A percentile compares a stretch with the other conserved stretches of the same genome.
Conservation (phyloP, 2,888 invertebrate genomes). For the Onchidella celtica region DNA sequence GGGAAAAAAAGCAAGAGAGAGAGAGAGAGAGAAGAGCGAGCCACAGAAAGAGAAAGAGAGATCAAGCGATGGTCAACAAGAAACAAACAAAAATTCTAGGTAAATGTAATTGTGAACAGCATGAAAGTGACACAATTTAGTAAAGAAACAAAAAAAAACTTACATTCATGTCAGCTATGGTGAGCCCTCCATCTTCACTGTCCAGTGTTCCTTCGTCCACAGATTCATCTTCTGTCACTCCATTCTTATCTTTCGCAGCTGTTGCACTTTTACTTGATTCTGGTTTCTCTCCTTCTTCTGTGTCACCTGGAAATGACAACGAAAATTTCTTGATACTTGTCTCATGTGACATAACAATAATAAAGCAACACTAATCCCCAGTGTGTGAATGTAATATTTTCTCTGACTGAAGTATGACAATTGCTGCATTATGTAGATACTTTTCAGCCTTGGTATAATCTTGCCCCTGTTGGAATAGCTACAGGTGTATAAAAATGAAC, state of each 20-base stretch:
- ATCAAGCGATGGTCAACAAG: not conserved
- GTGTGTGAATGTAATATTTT: too few relatives aligned
- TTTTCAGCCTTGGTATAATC: too few relatives aligned
- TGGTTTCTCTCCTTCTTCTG: conserved; percentile 24
- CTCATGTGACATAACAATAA: too few relatives aligned
- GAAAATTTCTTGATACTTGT: too few relatives aligned
- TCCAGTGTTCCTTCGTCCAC: conserved; percentile 33
- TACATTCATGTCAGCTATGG: conserved; percentile 41
- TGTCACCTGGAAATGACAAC: conserved; percentile 24
- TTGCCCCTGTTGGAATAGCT: too few relatives aligned
- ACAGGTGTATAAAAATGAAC: too few relatives aligned
- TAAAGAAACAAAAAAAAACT: not conserved
- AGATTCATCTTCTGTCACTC: conserved; percentile 25
- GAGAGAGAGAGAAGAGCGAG: not conserved
- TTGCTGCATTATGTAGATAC: too few relatives aligned
- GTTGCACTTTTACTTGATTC: too few relatives aligned
- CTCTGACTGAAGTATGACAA: too few relatives aligned
- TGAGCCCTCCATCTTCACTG: conserved; percentile 41
- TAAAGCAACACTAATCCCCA: too few relatives aligned
- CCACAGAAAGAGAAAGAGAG: conserved; percentile 1
- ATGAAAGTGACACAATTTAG: not conserved
- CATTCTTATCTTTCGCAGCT: not conserved
- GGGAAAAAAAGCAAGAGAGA: not conserved
- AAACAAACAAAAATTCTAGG: not conserved
- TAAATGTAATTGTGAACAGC: too few relatives aligned